Conservation (phyloP, 1,140 invertebrate genomes). For the Zaprionus davidi region DNA sequence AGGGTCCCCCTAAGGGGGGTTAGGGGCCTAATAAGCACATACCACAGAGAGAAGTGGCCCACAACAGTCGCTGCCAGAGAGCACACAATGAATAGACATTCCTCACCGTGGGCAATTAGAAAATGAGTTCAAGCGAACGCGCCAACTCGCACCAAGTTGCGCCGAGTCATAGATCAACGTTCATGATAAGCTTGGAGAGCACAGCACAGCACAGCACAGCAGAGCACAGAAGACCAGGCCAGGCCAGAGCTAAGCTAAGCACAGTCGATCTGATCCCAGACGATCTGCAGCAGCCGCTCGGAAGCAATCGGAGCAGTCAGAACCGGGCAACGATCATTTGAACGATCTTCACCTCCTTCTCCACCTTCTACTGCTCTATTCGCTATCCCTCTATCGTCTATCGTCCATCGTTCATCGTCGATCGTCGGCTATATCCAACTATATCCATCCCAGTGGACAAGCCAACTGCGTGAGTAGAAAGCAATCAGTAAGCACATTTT, state of each 20-base stretch:
- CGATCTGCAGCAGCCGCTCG: neutral
- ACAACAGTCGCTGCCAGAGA: constrained; percentile 15
- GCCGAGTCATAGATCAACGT: constrained; percentile 77
- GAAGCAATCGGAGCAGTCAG: constrained; percentile 13
- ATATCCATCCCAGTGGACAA: neutral
- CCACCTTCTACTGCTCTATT: neutral
- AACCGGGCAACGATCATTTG: constrained; percentile 17
- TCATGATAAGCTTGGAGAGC: constrained; percentile 63
- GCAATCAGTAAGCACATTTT: constrained; percentile 36
- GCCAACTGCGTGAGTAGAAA: constrained; percentile 66
- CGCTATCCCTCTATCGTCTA: constrained; percentile 4
- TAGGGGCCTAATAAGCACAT: constrained; percentile 52
- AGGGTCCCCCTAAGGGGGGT: neutral
- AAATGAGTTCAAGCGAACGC: constrained; percentile 77
- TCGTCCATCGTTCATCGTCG: neutral
- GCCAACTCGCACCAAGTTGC: constrained; percentile 55
- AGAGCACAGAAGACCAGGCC: neutral
- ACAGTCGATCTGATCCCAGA: constrained; percentile 7
- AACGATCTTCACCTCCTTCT: constrained; percentile 1
- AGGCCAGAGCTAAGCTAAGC: neutral
- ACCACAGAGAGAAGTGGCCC: constrained; percentile 38
- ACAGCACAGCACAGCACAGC: constrained; percentile 34
- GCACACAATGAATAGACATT: constrained; percentile 71
- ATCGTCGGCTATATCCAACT: neutral
- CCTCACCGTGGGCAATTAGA: constrained; percentile 79